Evolutionary conservation across 2,113 vertebrate species (phyloP).

Genomic region (Cranoglanis bouderius): DNA sequence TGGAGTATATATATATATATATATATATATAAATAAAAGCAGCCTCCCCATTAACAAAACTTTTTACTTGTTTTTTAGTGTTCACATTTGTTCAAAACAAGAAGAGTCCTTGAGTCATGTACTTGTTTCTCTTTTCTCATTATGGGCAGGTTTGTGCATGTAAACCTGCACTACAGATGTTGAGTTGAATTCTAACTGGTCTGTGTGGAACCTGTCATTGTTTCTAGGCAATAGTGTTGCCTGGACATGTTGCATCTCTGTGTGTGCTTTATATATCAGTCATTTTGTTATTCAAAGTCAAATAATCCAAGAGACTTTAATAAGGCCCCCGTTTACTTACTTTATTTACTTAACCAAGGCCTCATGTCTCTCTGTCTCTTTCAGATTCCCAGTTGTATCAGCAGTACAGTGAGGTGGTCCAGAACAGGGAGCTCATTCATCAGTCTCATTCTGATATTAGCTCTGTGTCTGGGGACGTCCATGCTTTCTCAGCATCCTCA

Average conservation of each 20-base stretch:
- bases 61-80: neutral
- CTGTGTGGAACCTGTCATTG: constrained; percentile 18
- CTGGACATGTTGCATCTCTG: constrained; percentile 29
- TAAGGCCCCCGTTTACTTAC: neutral
- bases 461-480: constrained; percentile 55
- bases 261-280: neutral
- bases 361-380: neutral
- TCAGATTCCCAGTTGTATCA: constrained; percentile 89
- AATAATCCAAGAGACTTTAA: neutral
- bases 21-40: neutral
- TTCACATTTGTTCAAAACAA: neutral
- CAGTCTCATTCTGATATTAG: constrained; percentile 80
- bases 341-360: neutral
- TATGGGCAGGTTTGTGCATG: constrained; percentile 70
- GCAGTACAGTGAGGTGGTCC: constrained; percentile 87
- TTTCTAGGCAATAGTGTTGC: constrained; percentile 12
- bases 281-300: constrained; percentile 26
- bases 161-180: constrained; percentile 60
- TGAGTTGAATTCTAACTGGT: constrained; percentile 58
- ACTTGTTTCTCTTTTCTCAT: constrained; percentile 16
- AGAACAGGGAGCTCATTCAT: constrained; percentile 89
- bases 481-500: constrained; percentile 60
- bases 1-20: neutral
- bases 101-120: neutral
- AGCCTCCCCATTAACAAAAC: neutral